Conservation (phyloP, 2,113 vertebrate species). For the Calonectris borealis region DNA sequence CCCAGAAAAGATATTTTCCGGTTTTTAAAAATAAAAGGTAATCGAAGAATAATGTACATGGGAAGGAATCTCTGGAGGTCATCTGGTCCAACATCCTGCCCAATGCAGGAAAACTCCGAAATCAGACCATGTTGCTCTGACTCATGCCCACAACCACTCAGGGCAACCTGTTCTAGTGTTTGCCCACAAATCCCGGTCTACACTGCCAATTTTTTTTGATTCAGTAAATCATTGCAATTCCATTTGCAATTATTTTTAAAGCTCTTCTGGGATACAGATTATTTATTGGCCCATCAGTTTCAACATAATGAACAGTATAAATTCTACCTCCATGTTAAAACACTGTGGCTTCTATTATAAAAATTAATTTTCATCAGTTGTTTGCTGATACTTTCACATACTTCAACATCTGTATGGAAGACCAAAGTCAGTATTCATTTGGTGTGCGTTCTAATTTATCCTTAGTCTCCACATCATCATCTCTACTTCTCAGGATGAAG, state of each 20-base stretch:
- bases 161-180: neutral
- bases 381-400: neutral
- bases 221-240: neutral
- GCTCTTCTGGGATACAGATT: neutral
- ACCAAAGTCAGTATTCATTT: neutral
- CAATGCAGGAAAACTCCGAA: neutral
- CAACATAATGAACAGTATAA: neutral
- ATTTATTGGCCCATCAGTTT: neutral
- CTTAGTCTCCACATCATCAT: neutral
- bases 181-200: neutral
- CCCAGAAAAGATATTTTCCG: neutral
- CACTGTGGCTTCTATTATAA: neutral
- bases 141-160: neutral
- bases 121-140: neutral
- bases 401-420: neutral
- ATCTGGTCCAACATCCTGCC: neutral
- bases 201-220: neutral
- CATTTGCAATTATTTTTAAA: neutral
- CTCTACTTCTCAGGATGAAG: neutral
- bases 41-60: neutral
- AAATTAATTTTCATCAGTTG: neutral
- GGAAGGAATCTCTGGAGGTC: neutral
- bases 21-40: neutral
- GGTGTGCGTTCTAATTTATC: neutral
- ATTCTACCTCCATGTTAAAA: neutral